phyloP scores from a whole-genome alignment of 2,797 vertebrate genomes.

The Ibycter americanus region DNA sequence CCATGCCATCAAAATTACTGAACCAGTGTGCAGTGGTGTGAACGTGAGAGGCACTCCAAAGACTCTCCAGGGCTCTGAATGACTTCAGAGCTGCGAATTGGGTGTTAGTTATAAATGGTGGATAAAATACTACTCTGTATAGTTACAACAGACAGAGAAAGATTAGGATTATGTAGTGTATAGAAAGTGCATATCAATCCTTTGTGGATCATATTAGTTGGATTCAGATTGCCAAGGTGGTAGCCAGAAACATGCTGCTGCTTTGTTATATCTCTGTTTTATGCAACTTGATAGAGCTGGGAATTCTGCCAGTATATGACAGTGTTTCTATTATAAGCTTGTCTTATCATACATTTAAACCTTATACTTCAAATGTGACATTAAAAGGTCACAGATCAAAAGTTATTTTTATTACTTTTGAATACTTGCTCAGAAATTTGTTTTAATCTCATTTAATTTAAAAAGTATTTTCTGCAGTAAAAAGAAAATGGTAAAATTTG shows the following conservation, averaged over 20 bases:
- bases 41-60: neutral
- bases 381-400: constrained; percentile 19
- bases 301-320: constrained; percentile 33
- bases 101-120: neutral
- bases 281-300: constrained; percentile 1
- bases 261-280: neutral
- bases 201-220: neutral
- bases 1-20: neutral
- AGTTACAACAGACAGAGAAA: neutral
- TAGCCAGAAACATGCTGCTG: neutral
- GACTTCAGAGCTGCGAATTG: neutral
- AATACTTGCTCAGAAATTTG: neutral
- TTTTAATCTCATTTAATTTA: neutral
- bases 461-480: neutral
- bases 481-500: neutral
- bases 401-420: neutral
- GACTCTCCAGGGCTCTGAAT: neutral
- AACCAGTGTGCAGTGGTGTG: neutral
- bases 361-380: neutral
- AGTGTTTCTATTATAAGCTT: constrained; percentile 53
- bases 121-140: neutral
- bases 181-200: neutral
- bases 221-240: neutral
- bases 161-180: neutral
- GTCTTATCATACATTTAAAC: neutral